Evolutionary conservation across 2,888 invertebrate genomes (phyloP), one percentile per base, ranked within the genome.

Genomic region (Acheta domesticus): DNA sequence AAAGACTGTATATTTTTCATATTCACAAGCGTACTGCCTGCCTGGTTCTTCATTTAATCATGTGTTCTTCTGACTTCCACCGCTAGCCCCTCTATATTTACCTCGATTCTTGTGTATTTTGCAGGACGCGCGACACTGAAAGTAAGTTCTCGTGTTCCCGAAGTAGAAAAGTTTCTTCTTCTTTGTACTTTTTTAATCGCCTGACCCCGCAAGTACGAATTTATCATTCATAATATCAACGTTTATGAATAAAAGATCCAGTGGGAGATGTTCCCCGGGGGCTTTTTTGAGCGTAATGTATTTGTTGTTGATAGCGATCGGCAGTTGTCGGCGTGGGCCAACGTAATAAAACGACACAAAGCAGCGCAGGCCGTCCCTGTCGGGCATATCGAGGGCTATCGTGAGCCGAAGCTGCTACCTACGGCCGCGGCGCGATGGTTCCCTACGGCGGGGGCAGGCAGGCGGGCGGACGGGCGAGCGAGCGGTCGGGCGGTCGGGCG

Each of bases 181-280:
- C 62, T 62, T 14, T 62, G 14, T 62, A n/a, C 62, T 62, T 62
- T 62, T 62, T 62, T 62, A 62, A 62, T 62, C 62, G 62, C 16
- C 36, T 62, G 62, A n/a, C 62, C 62, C n/a, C 62, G 62, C 62
- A 1, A 36, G 36, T 36, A 36, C 36, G 36, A 62, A 62, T 62
- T 62, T 62, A 62, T 62, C 62, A 62, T 62, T 62, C 62, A 62
- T 62, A 62, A 62, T 62, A 62, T n/a, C 62, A 62, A n/a, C n/a
- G 62, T n/a, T 62, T n/a, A 62, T 62, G 62, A 62, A 62, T 62
- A 62, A 62, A 62, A 62, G 62, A 62, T 62, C 62, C n/a, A n/a
- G 14, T n/a, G 62, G 62, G n/a, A 62, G 62, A 62, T 62, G 62
- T 62, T 62, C 62, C 62, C 16, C n/a, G 62, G n/a, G 62, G 62